These are phyloP conservation scores for Mellivora capensis DNA, from an alignment of 2,113 vertebrate species.

Conservation along the genomic window DNA sequence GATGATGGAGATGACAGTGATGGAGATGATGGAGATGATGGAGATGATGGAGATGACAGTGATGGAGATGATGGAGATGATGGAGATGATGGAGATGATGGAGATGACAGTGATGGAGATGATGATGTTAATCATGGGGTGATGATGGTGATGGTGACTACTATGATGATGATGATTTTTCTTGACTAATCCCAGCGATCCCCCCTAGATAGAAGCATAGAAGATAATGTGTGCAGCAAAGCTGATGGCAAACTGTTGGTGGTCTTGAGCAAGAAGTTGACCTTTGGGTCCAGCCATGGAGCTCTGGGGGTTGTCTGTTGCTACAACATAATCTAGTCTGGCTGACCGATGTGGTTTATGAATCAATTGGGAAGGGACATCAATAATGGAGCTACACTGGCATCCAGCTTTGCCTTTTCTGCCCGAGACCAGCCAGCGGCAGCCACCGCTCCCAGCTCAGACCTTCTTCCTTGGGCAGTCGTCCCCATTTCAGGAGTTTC, in stretches of 20 bases:
- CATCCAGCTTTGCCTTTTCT: no score
- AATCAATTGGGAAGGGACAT: not conserved
- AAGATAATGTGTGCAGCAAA: rapidly evolving
- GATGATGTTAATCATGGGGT: not conserved
- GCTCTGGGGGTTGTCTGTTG: not conserved
- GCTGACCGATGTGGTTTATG: rapidly evolving
- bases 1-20: rapidly evolving
- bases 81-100: not conserved
- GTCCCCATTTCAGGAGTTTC: not conserved
- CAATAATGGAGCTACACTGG: rapidly evolving
- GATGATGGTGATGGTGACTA: not conserved
- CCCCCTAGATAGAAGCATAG: not conserved
- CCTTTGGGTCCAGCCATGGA: rapidly evolving
- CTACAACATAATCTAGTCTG: rapidly evolving
- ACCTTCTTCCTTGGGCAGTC: rapidly evolving
- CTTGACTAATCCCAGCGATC: not conserved
- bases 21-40: rapidly evolving
- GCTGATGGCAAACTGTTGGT: rapidly evolving
- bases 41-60: rapidly evolving
- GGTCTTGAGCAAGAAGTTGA: rapidly evolving
- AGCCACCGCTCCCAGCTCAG: rapidly evolving
- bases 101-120: rapidly evolving
- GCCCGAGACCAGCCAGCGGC: not conserved
- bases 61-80: not conserved
- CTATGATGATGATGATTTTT: not conserved